These are phyloP conservation scores for Hipparchia semele DNA, from an alignment of 2,888 invertebrate species.

Conservation along the genomic window DNA sequence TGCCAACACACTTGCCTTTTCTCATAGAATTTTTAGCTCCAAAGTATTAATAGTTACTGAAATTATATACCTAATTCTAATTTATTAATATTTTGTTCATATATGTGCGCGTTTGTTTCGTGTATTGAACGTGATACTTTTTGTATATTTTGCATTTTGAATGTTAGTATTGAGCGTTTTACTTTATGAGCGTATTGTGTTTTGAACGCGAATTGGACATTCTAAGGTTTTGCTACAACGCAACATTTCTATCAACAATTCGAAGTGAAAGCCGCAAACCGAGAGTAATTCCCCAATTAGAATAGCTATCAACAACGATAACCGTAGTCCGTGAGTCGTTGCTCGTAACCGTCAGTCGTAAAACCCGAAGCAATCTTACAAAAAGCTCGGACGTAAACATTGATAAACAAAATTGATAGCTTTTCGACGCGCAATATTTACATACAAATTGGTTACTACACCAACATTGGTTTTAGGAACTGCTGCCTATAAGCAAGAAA, in stretches of 20 bases:
- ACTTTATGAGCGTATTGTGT: no score
- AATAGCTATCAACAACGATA: conserved; percentile 5
- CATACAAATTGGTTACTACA: conserved; percentile 7
- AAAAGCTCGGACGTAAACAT: conserved; percentile 35
- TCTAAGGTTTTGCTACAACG: background rate
- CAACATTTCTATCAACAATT: conserved; percentile 1
- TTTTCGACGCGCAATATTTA: conserved; percentile 31
- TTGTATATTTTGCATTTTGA: no score
- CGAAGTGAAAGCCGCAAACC: background rate
- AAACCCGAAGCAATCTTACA: conserved; percentile 34
- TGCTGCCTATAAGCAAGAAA: background rate
- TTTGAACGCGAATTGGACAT: no score
- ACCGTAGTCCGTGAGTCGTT: conserved; percentile 19
- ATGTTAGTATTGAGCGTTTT: no score
- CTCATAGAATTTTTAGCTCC: no score
- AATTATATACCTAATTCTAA: no score
- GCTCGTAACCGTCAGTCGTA: conserved; percentile 23
- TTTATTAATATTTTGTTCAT: no score
- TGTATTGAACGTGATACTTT: no score
- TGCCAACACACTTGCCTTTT: no score
- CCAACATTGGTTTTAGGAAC: background rate
- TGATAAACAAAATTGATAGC: conserved; percentile 33
- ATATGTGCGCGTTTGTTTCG: background rate
- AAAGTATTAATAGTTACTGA: no score
- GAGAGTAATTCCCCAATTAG: conserved; percentile 9